Conservation (phyloP, 2,888 invertebrate genomes). For the Papilio gigon region DNA sequence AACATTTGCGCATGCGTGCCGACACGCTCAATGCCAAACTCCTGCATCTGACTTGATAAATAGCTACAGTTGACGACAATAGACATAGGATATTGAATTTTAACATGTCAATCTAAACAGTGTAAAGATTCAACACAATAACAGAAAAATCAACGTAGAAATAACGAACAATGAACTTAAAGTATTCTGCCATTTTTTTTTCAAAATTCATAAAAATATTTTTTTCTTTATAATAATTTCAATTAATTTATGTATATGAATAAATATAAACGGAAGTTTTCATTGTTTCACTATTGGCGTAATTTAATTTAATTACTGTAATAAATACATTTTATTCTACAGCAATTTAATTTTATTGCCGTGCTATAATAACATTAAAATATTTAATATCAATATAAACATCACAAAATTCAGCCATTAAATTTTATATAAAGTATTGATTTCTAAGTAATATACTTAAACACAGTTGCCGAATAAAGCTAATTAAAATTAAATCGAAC, state of each 20-base stretch:
- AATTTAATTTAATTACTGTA: neutral
- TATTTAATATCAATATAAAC: neutral
- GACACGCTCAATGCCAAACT: constrained; percentile 67
- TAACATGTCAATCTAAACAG: constrained; percentile 8
- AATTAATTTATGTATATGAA: neutral
- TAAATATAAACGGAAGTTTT: neutral
- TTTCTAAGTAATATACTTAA: neutral
- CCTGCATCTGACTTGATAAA: constrained; percentile 61
- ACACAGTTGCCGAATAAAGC: neutral
- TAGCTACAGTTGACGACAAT: constrained; percentile 44
- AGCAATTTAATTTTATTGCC: neutral
- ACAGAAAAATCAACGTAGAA: constrained; percentile 37
- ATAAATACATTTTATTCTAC: neutral
- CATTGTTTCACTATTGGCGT: constrained; percentile 8
- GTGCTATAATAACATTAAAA: neutral
- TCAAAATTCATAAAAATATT: neutral
- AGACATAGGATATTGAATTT: constrained; percentile 38
- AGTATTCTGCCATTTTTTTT: neutral
- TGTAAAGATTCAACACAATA: neutral
- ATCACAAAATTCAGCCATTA: neutral
- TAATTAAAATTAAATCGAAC: constrained; percentile 10
- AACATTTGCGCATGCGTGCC: constrained; percentile 70
- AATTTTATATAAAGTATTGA: neutral
- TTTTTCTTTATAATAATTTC: neutral
- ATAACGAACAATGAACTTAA: neutral